Percentiles rank a stretch among this genome's conserved stretches.
phyloP scores from a whole-genome alignment of 1,140 invertebrate genomes.

The Coelopa frigida region DNA sequence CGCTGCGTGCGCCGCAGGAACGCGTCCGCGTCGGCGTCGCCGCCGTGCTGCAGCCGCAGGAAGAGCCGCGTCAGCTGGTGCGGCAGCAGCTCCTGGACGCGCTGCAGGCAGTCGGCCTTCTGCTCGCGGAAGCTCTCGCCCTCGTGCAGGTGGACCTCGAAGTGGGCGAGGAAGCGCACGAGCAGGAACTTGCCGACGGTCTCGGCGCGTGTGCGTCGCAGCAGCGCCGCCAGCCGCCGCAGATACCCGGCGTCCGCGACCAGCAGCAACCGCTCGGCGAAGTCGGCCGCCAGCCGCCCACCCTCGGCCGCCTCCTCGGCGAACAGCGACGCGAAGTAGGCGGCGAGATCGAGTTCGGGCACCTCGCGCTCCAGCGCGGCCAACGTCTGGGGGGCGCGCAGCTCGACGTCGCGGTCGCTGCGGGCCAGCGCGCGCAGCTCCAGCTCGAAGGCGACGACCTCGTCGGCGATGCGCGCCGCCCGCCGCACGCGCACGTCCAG shows the following conservation, averaged over 20 bases:
- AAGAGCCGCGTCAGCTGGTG: constrained; percentile 19
- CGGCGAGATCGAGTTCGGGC: constrained; percentile 19
- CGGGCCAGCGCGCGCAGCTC: constrained; percentile 12
- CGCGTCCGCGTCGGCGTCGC: neutral
- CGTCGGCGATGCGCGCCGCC: constrained; percentile 18
- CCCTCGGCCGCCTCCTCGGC: neutral
- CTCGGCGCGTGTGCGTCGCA: constrained; percentile 12
- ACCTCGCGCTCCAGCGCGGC: constrained; percentile 17
- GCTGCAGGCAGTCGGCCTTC: constrained; percentile 22
- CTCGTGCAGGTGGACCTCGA: constrained; percentile 27
- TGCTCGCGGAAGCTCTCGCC: constrained; percentile 17
- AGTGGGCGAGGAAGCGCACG: constrained; percentile 27
- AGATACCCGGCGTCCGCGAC: constrained; percentile 31
- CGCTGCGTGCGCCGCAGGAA: neutral
- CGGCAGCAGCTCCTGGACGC: constrained; percentile 26
- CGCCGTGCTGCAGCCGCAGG: constrained; percentile 14
- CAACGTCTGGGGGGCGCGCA: constrained; percentile 24
- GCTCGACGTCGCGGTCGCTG: constrained; percentile 14
- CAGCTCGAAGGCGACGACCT: constrained; percentile 26
- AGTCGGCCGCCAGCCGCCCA: neutral
- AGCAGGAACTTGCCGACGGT: constrained; percentile 29
- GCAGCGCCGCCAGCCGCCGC: constrained; percentile 12
- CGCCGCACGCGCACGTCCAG: constrained; percentile 25
- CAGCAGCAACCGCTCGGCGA: constrained; percentile 16
- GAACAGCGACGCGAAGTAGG: constrained; percentile 23